Evolutionary conservation across 2,113 vertebrate genomes (phyloP).

Genomic region (Ammodytes dubius): DNA sequence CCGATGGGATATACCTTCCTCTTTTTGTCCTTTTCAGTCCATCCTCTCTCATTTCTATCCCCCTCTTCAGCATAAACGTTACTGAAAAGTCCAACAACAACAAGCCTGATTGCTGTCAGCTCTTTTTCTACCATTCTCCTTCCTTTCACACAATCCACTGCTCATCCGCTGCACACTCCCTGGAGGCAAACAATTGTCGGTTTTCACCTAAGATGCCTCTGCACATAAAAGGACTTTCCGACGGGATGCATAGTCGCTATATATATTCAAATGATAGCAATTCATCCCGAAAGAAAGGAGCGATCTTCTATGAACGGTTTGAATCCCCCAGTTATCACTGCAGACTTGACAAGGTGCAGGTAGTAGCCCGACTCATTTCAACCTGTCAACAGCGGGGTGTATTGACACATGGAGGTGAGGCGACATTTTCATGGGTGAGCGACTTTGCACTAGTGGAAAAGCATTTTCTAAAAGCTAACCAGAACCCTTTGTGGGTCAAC

Average conservation of each 20-base stretch:
- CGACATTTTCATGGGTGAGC: conserved; percentile 52
- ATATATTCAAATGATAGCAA: conserved; percentile 22
- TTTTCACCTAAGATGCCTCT: conserved; percentile 45
- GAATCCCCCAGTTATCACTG: conserved; percentile 58
- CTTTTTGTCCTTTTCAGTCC: neutral
- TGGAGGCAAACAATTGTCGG: conserved; percentile 50
- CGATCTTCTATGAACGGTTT: conserved; percentile 32
- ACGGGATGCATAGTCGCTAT: conserved; percentile 50
- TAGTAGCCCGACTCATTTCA: conserved; percentile 63
- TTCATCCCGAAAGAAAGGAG: conserved; percentile 50
- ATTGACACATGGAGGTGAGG: conserved; percentile 51
- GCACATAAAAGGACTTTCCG: conserved; percentile 58
- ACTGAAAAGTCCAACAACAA: conserved; percentile 37
- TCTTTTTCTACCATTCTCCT: conserved; percentile 37
- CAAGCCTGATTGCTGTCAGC: conserved; percentile 40
- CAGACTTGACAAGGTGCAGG: conserved; percentile 68
- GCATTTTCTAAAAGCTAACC: conserved; percentile 61
- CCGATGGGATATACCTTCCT: neutral
- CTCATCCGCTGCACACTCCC: conserved; percentile 47
- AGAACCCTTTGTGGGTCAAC: conserved; percentile 58
- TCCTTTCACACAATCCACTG: conserved; percentile 18
- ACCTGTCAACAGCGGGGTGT: conserved; percentile 54
- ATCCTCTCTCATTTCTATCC: conserved; percentile 9
- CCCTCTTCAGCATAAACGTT: conserved; percentile 2
- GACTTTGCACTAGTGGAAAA: conserved; percentile 39